Base-by-base conservation (phyloP, 64 coral and sea anemone species). In the Montipora sp. region DNA sequence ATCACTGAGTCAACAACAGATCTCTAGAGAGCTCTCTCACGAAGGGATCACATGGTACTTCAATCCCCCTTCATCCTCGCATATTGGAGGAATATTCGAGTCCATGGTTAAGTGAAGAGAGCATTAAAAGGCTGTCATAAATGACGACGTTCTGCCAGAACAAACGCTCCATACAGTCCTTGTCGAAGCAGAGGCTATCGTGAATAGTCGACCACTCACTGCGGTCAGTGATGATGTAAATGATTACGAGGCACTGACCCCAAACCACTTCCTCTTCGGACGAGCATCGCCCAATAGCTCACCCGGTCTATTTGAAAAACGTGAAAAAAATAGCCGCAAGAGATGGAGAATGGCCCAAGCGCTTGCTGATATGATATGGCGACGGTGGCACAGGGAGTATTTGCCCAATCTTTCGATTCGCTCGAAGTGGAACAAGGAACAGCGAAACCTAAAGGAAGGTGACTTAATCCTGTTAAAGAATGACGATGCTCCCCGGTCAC, bases 321-420 rank as follows among this genome's bases (percentile, higher is more conserved):
- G n/a, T n/a, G n/a, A n/a, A n/a, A n/a, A n/a, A n/a, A 51, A 83
- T 47, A 90, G 77, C 18, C 43, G 57, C 14, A 68, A 59, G 43
- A 51, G 44, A 49, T 94, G 93, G 93, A 88, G 74, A 48, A 19
- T n/a, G 66, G 79, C 49, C 1, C 27, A 84, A 14, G 49, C 58
- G 11, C 8, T 94, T 1, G 79, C 71, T 16, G 69, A 77, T 23
- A 74, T 89, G 85, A 72, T 93, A 43, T 93, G 83, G 83, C 57
- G 50, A 3, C 20, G 83, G 13, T 93, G 91, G 91, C 84, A 48
- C 7, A 71, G 65, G 20, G 93, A 95, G 36, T 91, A 87, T 7
- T 16, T 91, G 51, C 92, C 92, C 20, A 23, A 23, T 23, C 23
- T 23, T 23, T 23, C 23, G 23, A 23, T 23, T 23, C 23, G 23